Evolutionary conservation across 1,140 invertebrate genomes (phyloP).

Genomic region (Luehdorfia chinensis): DNA sequence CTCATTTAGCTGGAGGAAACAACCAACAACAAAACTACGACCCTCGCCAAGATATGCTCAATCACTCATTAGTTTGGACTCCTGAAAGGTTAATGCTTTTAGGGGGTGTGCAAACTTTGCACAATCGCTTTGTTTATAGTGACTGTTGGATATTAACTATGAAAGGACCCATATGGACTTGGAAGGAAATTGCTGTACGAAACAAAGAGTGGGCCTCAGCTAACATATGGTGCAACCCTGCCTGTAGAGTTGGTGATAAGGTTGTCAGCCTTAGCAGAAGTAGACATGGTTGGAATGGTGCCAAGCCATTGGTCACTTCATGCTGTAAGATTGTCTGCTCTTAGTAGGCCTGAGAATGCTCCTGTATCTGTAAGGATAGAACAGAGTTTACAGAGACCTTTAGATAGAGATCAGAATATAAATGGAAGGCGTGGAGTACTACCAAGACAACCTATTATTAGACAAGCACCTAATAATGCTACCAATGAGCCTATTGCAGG

Average conservation of each 20-base stretch:
- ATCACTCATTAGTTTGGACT: conserved; percentile 87
- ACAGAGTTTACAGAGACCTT: conserved; percentile 64
- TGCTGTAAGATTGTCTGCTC: conserved; percentile 62
- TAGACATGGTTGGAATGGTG: conserved; percentile 70
- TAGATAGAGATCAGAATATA: conserved; percentile 84
- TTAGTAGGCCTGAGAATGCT: conserved; percentile 53
- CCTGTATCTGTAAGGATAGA: conserved; percentile 63
- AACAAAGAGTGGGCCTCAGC: conserved; percentile 88
- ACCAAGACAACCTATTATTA: conserved; percentile 47
- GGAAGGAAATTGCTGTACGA: conserved; percentile 86
- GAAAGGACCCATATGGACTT: conserved; percentile 84
- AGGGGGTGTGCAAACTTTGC: conserved; percentile 80
- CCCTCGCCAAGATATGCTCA: conserved; percentile 93
- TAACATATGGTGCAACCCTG: conserved; percentile 95
- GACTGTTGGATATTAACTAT: conserved; percentile 83
- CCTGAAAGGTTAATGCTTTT: conserved; percentile 85
- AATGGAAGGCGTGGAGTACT: conserved; percentile 83
- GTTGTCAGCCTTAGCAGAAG: conserved; percentile 81
- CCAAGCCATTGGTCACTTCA: conserved; percentile 68
- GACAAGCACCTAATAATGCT: conserved; percentile 26
- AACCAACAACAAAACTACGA: conserved; percentile 81
- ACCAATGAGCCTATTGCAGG: conserved; percentile 55
- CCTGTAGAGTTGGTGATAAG: conserved; percentile 85
- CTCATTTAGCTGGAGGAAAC: conserved; percentile 87
- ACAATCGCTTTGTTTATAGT: conserved; percentile 76